Conservation (phyloP, 1,140 invertebrate genomes). For the Triops cancriformis region DNA sequence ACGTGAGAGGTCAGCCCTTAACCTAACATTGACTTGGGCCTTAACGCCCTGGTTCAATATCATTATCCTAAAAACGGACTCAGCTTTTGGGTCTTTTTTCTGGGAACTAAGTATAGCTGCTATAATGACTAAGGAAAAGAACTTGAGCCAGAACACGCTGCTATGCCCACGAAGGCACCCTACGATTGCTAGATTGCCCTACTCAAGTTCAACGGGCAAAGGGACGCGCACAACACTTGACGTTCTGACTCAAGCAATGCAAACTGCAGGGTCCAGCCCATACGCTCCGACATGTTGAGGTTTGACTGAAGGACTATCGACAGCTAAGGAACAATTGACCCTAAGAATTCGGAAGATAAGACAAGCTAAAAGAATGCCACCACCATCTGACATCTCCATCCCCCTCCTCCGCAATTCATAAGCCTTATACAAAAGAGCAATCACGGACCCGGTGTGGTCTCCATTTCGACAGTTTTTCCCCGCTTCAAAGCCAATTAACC, state of each 20-base stretch:
- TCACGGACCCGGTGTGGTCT: neutral
- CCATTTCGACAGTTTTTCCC: neutral
- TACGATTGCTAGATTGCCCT: neutral
- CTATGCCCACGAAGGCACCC: neutral
- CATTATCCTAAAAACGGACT: neutral
- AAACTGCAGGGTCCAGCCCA: no score
- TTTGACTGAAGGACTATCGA: neutral
- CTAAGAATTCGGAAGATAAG: neutral
- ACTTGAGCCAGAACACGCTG: neutral
- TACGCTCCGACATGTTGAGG: neutral
- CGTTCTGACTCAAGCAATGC: neutral
- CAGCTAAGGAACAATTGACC: neutral
- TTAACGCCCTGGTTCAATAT: slow-evolving; percentile 6
- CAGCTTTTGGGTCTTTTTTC: neutral
- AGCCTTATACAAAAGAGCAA: neutral
- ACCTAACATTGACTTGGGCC: neutral
- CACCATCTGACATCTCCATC: neutral
- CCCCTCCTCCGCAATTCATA: neutral
- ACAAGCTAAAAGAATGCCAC: neutral
- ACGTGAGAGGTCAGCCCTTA: neutral
- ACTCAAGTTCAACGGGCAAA: neutral
- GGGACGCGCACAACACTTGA: neutral
- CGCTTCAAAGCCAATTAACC: slow-evolving; percentile 1
- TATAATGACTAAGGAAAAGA: neutral
- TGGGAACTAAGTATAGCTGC: neutral